Percentiles rank a stretch among this genome's conserved stretches.
phyloP scores from a whole-genome alignment of 2,888 invertebrate species.

The Stenichneumon culpator region DNA sequence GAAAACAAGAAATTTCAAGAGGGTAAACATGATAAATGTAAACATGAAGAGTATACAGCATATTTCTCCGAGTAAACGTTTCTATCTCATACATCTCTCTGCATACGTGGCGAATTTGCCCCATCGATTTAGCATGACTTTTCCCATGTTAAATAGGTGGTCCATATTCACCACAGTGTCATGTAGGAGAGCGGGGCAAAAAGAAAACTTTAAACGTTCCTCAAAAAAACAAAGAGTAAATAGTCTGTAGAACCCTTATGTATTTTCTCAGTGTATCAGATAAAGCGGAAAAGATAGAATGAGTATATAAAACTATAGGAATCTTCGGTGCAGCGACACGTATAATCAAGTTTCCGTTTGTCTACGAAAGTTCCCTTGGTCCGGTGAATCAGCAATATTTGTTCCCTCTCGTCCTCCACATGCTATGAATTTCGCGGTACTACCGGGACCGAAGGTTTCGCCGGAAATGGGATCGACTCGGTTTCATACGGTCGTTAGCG shows the following conservation, averaged over 20 bases:
- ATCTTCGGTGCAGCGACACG: constrained; percentile 30
- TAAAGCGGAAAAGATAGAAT: constrained; percentile 3
- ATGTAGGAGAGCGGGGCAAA: too few species aligned
- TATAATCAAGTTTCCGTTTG: constrained; percentile 42
- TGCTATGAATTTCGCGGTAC: constrained; percentile 13
- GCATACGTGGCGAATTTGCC: background rate
- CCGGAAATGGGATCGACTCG: constrained; percentile 48
- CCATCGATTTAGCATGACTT: background rate
- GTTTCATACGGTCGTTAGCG: constrained; percentile 58
- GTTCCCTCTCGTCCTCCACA: background rate
- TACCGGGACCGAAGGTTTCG: constrained; percentile 29
- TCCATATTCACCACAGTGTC: too few species aligned
- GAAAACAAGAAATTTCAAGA: constrained; percentile 7
- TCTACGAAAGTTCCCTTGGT: constrained; percentile 6
- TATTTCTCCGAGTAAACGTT: background rate
- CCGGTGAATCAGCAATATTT: constrained; percentile 31
- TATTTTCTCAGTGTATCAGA: background rate
- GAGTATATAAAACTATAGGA: constrained; percentile 17
- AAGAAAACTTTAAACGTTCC: too few species aligned
- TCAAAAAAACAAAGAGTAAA: too few species aligned
- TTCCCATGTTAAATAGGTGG: too few species aligned
- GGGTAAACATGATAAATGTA: background rate
- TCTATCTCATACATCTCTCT: background rate
- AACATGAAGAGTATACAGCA: background rate
- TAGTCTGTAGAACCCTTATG: too few species aligned